Base-by-base conservation (phyloP, 2,888 invertebrate genomes). In the Synanthedon andrenaeformis region DNA sequence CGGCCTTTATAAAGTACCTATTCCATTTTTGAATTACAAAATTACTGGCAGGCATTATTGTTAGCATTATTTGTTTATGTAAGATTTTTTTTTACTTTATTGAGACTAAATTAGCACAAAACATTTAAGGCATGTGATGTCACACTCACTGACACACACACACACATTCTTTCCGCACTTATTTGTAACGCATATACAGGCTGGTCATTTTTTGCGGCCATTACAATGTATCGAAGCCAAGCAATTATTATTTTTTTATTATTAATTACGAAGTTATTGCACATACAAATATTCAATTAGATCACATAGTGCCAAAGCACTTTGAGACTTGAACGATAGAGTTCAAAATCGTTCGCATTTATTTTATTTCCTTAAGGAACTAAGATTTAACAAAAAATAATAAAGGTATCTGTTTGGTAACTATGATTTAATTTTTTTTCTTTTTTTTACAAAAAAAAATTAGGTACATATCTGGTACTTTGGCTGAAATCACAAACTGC, bases 221-320 rank as follows among this genome's bases (percentile, higher is more conserved):
- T 56, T 57, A 60, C 51, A 23, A 23, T 23, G 55, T 58, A 56
- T 59, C 55, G 57, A 66, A 67, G 62, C 60, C 14, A 35, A 49
- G 51, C 51, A 53, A 8, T 51, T 17, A 52, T 51, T 42, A 41
- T 42, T 19, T 41, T 42, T 35, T 17, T 52, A 23, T 53, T 54
- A 49, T 57, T 55, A 58, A 51, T 51, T 51, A 54, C 41, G 51
- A 58, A 55, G 54, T 62, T 59, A 65, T 64, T 63, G 62, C 64
- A 61, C 61, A 42, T 57, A 58, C 53, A 56, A 61, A 62, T 59
- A 59, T 65, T 64, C 35, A 6, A 35, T 35, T 60, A 74, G 70
- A 78, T 76, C 74, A 77, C 74, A 71, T 54, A 64, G 74, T 70
- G 62, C 64, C 64, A 60, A 63, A 69, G 71, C 76, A 76, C 77